Percentiles rank a stretch among this genome's conserved stretches.
phyloP scores from a whole-genome alignment of 2,888 invertebrate genomes.

The Dinocampus coccinellae region DNA sequence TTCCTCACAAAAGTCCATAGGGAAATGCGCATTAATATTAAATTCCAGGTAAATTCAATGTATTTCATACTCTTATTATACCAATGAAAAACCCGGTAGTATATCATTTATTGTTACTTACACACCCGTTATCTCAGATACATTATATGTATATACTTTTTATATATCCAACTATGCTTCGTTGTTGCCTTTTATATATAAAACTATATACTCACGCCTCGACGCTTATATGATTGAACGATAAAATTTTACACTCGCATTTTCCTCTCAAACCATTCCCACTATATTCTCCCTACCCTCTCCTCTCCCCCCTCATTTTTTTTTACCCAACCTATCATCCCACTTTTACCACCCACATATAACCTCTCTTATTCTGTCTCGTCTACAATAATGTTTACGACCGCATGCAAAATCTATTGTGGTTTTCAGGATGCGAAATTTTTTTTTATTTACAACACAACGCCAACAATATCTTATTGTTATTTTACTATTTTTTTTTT shows the following conservation, averaged over 20 bases:
- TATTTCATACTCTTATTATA: neutral
- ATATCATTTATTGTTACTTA: slow-evolving; percentile 4
- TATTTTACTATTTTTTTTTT: neutral
- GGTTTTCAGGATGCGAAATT: slow-evolving; percentile 2
- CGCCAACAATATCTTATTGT: neutral
- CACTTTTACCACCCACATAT: slow-evolving; percentile 25
- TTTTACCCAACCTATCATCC: too few species aligned
- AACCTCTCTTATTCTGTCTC: neutral
- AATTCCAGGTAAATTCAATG: neutral
- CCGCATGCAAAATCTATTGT: slow-evolving; percentile 5
- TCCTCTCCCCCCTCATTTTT: slow-evolving; percentile 50
- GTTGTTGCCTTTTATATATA: slow-evolving; percentile 11
- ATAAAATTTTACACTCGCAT: slow-evolving; percentile 51
- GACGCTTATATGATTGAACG: slow-evolving; percentile 54
- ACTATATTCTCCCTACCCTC: too few species aligned
- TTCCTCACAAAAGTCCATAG: too few species aligned
- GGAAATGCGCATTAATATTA: neutral
- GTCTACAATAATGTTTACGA: slow-evolving; percentile 5
- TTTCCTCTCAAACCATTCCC: slow-evolving; percentile 34
- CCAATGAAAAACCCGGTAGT: neutral
- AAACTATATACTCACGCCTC: slow-evolving; percentile 47
- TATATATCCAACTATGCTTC: neutral
- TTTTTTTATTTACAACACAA: slow-evolving; percentile 6
- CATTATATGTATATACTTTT: neutral
- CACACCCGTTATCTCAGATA: neutral